These are phyloP conservation scores for Protodeltote pygarga DNA, from an alignment of 2,888 invertebrate genomes.

Conservation along the genomic window DNA sequence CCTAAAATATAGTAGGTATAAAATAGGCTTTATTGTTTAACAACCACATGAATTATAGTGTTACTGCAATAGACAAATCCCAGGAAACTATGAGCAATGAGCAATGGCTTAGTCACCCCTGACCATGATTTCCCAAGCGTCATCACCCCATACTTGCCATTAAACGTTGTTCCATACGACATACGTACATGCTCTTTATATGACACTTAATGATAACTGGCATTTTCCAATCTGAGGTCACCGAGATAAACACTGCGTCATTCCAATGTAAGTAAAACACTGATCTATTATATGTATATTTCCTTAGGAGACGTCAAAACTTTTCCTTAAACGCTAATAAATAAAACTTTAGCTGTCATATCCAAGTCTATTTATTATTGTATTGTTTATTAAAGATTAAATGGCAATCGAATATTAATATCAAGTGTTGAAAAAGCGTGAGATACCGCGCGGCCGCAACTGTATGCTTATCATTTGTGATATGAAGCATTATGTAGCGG, in stretches of 20 bases:
- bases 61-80: slow-evolving; percentile 5
- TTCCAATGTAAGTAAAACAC: slow-evolving; percentile 23
- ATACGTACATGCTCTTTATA: too few relatives aligned
- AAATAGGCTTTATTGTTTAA: too few relatives aligned
- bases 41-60: slow-evolving; percentile 4
- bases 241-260: slow-evolving; percentile 35
- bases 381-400: slow-evolving; percentile 22
- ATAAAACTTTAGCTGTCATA: not conserved
- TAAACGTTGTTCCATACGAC: not conserved
- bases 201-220: slow-evolving; percentile 30
- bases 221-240: slow-evolving; percentile 43
- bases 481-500: slow-evolving; percentile 40
- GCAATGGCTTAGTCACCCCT: slow-evolving; percentile 9
- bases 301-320: slow-evolving; percentile 9
- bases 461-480: slow-evolving; percentile 44
- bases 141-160: slow-evolving; percentile 4
- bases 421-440: slow-evolving; percentile 48
- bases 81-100: slow-evolving; percentile 14
- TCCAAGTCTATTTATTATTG: slow-evolving; percentile 1
- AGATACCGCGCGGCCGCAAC: slow-evolving; percentile 46
- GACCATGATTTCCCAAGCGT: slow-evolving; percentile 14
- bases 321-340: slow-evolving; percentile 14
- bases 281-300: slow-evolving; percentile 21
- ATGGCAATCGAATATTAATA: slow-evolving; percentile 35
- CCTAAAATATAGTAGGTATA: too few relatives aligned